Evolutionary conservation across 2,113 vertebrate species (phyloP), one percentile per base, ranked within the genome.

Genomic region (Anas platyrhynchos): DNA sequence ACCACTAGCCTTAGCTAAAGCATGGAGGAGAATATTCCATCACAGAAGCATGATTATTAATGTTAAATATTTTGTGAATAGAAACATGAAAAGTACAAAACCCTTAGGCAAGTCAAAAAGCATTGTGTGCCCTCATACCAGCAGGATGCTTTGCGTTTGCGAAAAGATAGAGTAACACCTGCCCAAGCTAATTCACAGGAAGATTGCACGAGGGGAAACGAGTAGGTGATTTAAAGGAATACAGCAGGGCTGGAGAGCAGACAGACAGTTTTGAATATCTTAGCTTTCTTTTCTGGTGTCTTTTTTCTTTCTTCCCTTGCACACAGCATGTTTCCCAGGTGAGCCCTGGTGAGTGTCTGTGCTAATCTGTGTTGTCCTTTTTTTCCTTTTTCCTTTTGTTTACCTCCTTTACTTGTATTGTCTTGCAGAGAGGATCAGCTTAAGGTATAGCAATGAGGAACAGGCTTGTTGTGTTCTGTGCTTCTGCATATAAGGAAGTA

Each of bases 381-480:
- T 62, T 82, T 71, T 55, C 56, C 8, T 74, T 34, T 34, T 50
- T 41, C 31, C 25, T 94, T 83, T 86, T 11, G 32, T 91, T 95
- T 86, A 67, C 12, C 13, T 94, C 43, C 36, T 94, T 83, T 65
- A 50, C 79, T 91, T 86, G 38, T 74, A 16, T 68, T 86, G 71
- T 80, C 34, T 93, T 94, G 34, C 73, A 94, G 65, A 67, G 73
- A 77, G 65, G 65, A 71, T 88, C 76, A 86, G 65, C 68, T 65
- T 91, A 90, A 93, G 83, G 31, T 1, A 83, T 55, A 85, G 74
- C 65, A 29, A 63, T 61, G 59, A 89, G 78, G 87, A 76, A 32
- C 52, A 81, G 84, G 59, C 87, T 94, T 62, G 67, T 71, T 83
- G 80, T 87, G 58, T 92, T 93, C 78, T 83, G 8, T 93, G 78